Base-by-base conservation (phyloP, 2,888 invertebrate species). In the Hemistola chrysoprasaria region DNA sequence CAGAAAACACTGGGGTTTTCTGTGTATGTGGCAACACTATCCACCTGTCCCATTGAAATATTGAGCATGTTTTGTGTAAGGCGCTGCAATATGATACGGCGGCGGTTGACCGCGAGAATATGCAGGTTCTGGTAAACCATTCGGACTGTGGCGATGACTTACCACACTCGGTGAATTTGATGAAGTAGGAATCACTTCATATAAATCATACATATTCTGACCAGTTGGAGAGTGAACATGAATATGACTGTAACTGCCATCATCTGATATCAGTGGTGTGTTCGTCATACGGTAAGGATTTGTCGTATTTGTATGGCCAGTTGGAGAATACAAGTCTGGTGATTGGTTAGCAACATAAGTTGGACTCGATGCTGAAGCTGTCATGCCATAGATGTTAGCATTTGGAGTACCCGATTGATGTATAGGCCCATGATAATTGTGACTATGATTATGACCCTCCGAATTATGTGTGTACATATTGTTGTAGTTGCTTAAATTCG, bases 71-170 rank as follows among this genome's bases (percentile, higher is more conserved):
- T 95, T 95, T 7, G 95, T 95, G 66, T 93, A 95, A 1, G 93
- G 93, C 11, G 95, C 95, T 16, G 95, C 95, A 64, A 95, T 94
- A 63, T 95, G 95, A 80, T 95, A 96, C 0, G 95, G 95, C 1
- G 95, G 95, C 8, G 95, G 95, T 62, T 92, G 87, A 28, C 80
- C 81, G 46, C 89, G 70, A 24, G 70, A 67, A 46, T 86, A 84
- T 32, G 77, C 70, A 35, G 80, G 70, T 50, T 84, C 81, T 20
- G 85, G 69, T 55, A 73, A 51, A 32, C 77, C 78, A 57, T 74
- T 80, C 21, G 86, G 83, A 56, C 85, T 88, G 37, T 84, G 85
- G 22, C 80, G 71, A 52, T 82, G 84, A 54, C 76, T 78, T 29
- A 71, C 65, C 31, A 80, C 78, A 71, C 79, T 83, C 6, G 84